Evolutionary conservation across 2,797 vertebrate species (phyloP), one percentile per base, ranked within the genome.

Genomic region (Scolopax bukidnonensis): DNA sequence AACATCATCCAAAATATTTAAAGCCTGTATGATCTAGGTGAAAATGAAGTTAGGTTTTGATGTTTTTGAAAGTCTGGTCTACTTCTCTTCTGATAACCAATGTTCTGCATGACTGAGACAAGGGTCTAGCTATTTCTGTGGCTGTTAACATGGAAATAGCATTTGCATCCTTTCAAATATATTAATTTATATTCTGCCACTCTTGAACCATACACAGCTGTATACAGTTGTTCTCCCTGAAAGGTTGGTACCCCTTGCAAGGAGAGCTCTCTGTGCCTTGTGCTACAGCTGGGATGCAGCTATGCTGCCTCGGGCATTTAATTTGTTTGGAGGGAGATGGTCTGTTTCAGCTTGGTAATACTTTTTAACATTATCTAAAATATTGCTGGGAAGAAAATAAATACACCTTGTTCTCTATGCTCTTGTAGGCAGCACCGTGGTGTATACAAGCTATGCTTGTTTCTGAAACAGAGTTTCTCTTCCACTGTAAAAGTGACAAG

Each of bases 201-300:
- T 68, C 68, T 15, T 57, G 45, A 28, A 23, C 43, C 15, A 4
- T 23, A 2, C 16, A 7, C 6, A 23, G 40, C 27, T 4, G 12
- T 23, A 18, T 27, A 7, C 5, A 16, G 10, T 4, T 1, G 16
- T 15, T 76, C 4, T 61, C 18, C 27, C 24, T 1, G 12, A 1
- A 12, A n/a, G 20, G 24, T 11, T 14, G n/a, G 20, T 41, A 38
- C 23, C 25, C 14, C 0, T 3, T 41, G 68, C 28, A 6, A 6
- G 40, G 27, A 87, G 61, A 4, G 32, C 9, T 56, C 0, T 48
- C 45, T 21, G 17, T 71, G 78, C 53, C 23, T 41, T 30, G 30
- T 23, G 60, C 64, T 3, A 13, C 30, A 6, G 12, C 63, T 23
- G 64, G 45, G 40, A 40, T 77, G 59, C 33, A 13, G 53, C 11